Conservation (phyloP, 2,797 vertebrate species). For the Epinephelus coioides region DNA sequence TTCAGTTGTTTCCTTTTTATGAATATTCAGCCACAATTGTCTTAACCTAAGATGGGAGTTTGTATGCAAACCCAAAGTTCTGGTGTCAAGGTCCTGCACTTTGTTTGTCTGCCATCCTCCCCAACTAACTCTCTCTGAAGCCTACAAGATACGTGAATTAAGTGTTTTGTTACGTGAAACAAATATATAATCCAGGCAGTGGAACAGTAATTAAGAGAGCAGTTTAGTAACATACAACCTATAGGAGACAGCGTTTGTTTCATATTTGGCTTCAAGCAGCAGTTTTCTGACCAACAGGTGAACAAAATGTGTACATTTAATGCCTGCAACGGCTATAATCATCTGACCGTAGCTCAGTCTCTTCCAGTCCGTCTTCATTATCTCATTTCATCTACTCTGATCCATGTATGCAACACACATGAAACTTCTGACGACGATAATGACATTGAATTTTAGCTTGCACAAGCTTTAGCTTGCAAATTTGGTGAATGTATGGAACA, state of each 20-base stretch:
- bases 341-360: not conserved
- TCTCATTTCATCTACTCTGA: slow-evolving; percentile 8
- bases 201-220: no score
- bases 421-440: not conserved
- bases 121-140: no score
- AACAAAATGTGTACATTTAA: not conserved
- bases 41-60: no score
- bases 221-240: no score
- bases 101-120: no score
- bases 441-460: slow-evolving; percentile 1
- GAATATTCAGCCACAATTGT: no score
- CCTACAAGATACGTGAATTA: no score
- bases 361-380: not conserved
- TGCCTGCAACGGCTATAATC: not conserved
- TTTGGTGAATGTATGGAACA: slow-evolving; percentile 28
- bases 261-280: not conserved
- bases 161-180: no score
- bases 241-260: not conserved
- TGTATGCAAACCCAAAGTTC: no score
- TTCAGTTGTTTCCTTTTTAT: no score
- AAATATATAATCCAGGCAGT: no score
- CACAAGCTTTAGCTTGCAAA: slow-evolving; percentile 21
- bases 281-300: not conserved
- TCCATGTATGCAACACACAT: not conserved
- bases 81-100: no score